Conservation (phyloP, 2,888 invertebrate species). For the Melangyna quadrimaculata region DNA sequence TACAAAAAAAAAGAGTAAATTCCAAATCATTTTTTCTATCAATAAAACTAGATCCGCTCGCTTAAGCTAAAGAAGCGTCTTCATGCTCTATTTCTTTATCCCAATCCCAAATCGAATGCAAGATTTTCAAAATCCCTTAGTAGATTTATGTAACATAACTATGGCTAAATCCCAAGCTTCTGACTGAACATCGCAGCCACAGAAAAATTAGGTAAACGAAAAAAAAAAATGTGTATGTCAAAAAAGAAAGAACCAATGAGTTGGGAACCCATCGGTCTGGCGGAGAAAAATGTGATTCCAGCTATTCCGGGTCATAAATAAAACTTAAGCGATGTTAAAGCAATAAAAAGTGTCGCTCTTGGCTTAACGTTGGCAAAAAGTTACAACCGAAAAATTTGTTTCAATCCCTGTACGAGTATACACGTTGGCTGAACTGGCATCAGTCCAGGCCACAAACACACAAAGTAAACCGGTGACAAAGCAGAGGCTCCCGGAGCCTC, state of each 20-base stretch:
- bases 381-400: slow-evolving; percentile 70
- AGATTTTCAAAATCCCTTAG: slow-evolving; percentile 27
- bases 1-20: slow-evolving; percentile 10
- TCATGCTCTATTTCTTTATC: neutral
- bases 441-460: slow-evolving; percentile 66
- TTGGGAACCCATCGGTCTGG: slow-evolving; percentile 9
- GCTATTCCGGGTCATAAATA: slow-evolving; percentile 69
- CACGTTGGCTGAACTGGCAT: slow-evolving; percentile 58
- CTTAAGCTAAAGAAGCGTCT: slow-evolving; percentile 32
- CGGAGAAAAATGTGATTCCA: slow-evolving; percentile 61
- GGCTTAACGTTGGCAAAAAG: slow-evolving; percentile 68
- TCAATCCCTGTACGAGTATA: slow-evolving; percentile 37
- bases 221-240: neutral
- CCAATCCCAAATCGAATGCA: slow-evolving; percentile 33
- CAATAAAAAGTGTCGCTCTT: slow-evolving; percentile 71
- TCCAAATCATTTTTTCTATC: slow-evolving; percentile 29
- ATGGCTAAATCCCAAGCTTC: slow-evolving; percentile 45
- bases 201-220: slow-evolving; percentile 15
- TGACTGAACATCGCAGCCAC: slow-evolving; percentile 50
- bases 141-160: slow-evolving; percentile 57
- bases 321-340: slow-evolving; percentile 72
- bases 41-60: slow-evolving; percentile 52
- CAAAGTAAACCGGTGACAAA: slow-evolving; percentile 36
- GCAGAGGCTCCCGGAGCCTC: slow-evolving; percentile 31
- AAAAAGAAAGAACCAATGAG: slow-evolving; percentile 29